Evolutionary conservation across 2,797 vertebrate species (phyloP).

Genomic region (Uromys caudimaculatus): DNA sequence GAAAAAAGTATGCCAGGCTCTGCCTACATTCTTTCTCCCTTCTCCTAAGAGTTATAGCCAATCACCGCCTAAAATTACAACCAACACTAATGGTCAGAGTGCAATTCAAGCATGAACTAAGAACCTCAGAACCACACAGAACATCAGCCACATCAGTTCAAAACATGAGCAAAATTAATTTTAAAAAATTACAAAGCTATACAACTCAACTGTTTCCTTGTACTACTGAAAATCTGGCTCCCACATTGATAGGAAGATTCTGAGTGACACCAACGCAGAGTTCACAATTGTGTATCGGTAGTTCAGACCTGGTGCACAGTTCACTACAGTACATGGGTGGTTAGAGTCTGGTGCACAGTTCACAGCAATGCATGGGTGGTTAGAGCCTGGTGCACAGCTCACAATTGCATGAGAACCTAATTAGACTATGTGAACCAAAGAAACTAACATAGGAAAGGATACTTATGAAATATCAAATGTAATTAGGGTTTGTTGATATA

Average conservation of each 20-base stretch:
- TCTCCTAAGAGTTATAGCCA: not conserved
- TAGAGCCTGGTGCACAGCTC: not conserved
- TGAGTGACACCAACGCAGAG: not conserved
- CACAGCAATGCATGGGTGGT: not conserved
- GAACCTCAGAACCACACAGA: not conserved
- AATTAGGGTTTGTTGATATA: not conserved
- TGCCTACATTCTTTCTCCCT: not conserved
- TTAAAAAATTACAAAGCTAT: not conserved
- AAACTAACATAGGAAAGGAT: not conserved
- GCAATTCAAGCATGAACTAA: not conserved
- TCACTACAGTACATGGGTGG: not conserved
- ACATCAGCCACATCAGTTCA: not conserved
- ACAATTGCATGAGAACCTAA: not conserved
- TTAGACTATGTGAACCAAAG: not conserved
- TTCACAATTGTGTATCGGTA: not conserved
- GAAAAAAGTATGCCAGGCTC: not conserved
- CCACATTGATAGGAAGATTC: not conserved
- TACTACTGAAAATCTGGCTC: not conserved
- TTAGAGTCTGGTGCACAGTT: not conserved
- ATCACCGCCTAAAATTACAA: too few relatives aligned
- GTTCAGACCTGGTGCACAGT: not conserved
- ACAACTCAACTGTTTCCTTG: not conserved
- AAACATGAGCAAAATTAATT: not conserved
- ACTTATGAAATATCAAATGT: slow-evolving; percentile 2
- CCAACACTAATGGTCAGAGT: not conserved